Percentiles rank a stretch among this genome's conserved stretches.
phyloP scores from a whole-genome alignment of 2,113 vertebrate species.

The Vanacampus margaritifer region DNA sequence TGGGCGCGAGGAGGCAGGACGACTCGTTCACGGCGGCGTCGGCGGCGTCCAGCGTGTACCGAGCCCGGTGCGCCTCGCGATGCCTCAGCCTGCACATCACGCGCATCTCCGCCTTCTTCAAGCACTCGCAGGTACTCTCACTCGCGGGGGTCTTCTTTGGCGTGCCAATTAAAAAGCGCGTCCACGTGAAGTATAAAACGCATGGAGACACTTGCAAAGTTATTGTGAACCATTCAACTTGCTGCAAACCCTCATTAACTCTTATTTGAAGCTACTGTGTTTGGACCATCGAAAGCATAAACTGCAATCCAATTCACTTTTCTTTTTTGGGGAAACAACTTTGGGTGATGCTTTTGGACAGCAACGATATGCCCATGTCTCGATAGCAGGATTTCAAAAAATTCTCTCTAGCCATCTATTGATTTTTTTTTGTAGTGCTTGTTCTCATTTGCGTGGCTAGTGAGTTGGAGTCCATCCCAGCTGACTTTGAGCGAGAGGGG shows the following conservation, averaged over 20 bases:
- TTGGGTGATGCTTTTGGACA: neutral
- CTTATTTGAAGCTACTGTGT: neutral
- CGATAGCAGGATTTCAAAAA: neutral
- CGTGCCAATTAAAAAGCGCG: neutral
- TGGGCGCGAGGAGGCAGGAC: slow-evolving; percentile 77
- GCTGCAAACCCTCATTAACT: neutral
- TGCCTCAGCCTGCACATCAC: slow-evolving; percentile 96
- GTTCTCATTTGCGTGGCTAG: too few relatives aligned
- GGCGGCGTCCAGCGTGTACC: slow-evolving; percentile 67
- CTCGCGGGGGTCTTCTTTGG: slow-evolving; percentile 11
- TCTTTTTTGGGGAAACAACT: neutral
- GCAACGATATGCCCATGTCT: neutral
- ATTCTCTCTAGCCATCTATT: neutral
- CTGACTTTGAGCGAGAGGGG: neutral
- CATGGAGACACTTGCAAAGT: neutral
- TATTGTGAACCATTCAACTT: neutral
- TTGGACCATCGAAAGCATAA: neutral
- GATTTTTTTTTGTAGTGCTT: neutral
- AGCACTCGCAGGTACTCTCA: slow-evolving; percentile 84
- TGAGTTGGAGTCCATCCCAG: neutral
- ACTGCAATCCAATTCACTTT: neutral
- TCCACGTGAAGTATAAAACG: neutral
- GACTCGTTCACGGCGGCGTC: slow-evolving; percentile 76
- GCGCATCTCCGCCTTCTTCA: slow-evolving; percentile 90
- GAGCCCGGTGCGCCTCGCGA: slow-evolving; percentile 88